Evolutionary conservation across 2,888 invertebrate species (phyloP), one percentile per base, ranked within the genome.

Genomic region (Acrobasis repandana): DNA sequence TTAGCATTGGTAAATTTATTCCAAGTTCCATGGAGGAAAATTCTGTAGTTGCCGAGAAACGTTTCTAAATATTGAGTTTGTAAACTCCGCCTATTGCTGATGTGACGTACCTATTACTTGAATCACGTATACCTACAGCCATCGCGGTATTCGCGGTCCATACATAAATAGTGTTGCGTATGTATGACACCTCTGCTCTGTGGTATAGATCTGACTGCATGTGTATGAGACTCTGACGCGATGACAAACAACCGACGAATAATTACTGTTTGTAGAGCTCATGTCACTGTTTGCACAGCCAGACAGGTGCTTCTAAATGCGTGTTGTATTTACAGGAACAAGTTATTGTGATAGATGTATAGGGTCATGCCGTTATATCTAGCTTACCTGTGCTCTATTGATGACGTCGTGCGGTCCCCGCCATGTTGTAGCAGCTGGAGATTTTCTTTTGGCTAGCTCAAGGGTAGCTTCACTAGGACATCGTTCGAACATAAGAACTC

Each of bases 401-500:
- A 92, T 91, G 79, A 93, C 93, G 74, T 93, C 84, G 87, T 93
- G 75, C 77, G 93, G 77, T 92, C 93, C 83, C 89, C 93, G 76
- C 95, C 92, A 93, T 50, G 92, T 90, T n/a, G 90, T 86, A 34
- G 92, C 90, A 34, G 87, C 90, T 48, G 90, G 92, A 62, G 93
- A 88, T 74, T 94, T 93, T 67, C 95, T 91, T 80, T 96, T 96
- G 50, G 91, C 92, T 50, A 91, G 77, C 74, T 95, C 95, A 71
- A 96, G 82, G 56, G 95, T 90, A 63, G 95, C 90, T 80, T 96
- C 96, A 79, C 96, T 96, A 46, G 97, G 97, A 77, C 97, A 97
- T 84, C 96, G 95, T 86, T 98, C 98, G 82, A 98, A 98, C 87
- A 97, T 96, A 67, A 97, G 93, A 66, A 97, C 97, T 56, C 97